Base-by-base conservation (phyloP, 64 coral and sea anemone species). In the Porites lutea region DNA sequence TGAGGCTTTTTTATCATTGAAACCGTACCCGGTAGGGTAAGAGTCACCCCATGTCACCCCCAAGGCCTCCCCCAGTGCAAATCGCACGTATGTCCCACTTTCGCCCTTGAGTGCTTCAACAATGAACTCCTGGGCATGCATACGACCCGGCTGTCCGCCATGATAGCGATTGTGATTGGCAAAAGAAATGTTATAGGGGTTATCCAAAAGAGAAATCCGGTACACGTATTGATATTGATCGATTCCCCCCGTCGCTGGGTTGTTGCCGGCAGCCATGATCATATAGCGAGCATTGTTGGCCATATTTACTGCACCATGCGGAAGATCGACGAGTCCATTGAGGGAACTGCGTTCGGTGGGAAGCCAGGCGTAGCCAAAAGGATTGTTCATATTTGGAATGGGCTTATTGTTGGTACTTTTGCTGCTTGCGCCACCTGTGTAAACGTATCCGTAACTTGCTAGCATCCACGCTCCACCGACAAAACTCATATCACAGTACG, bases 401-500 rank as follows among this genome's bases (percentile, higher is more conserved):
- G 89, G 89, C 78, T 79, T 71, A 48, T 95, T 98, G 5, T 71
- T 82, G 19, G 48, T 5, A 2, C 51, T 68, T 51, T 3, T 8
- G n/a, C 12, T 14, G 4, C 51, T 20, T 0, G 77, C 63, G n/a
- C 12, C n/a, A 4, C 51, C 14, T 0, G 77, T 62, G 45, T 72
- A 23, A 79, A 92, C 89, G 63, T 79, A 96, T 15, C 97, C 97
- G 89, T 98, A 98, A 71, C 97, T 96, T 19, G 97, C 97, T 53
- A 98, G 58, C 94, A 95, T 96, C 97, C 97, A 98, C 13, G 88
- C 94, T 75, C 50, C 77, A 71, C 91, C 94, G 3, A 60, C 62
- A 79, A 88, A 98, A 2, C 14, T 91, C 96, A 98, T 98, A 59
- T 98, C 96, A 70, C 96, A 98, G 81, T 91, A 96, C 18, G 96